Percentiles rank a stretch among this genome's conserved stretches.
Conservation (phyloP, 2,888 invertebrate genomes). For the Acleris literana region DNA sequence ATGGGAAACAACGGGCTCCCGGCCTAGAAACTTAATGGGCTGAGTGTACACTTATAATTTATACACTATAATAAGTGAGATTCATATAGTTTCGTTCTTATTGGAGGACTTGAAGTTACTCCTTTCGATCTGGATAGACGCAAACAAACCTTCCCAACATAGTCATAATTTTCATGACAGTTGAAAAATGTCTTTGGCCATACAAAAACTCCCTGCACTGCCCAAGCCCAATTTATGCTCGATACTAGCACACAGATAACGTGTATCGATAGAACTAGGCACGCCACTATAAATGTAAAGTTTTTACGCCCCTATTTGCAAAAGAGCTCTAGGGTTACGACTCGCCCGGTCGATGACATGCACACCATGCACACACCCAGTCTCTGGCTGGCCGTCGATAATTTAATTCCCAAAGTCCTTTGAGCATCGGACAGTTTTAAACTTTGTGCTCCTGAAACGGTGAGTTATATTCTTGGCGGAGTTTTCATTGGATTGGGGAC, state of each 20-base stretch:
- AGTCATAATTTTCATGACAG: too few species aligned
- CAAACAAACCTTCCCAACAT: too few species aligned
- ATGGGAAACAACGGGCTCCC: too few species aligned
- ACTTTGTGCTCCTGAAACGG: not conserved
- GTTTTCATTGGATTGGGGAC: not conserved
- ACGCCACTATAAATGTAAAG: constrained; percentile 14
- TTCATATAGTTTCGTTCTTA: too few species aligned
- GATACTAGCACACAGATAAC: not conserved
- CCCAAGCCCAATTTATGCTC: not conserved
- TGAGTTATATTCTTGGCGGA: constrained; percentile 2
- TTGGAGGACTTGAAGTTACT: too few species aligned
- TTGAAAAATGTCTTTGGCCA: too few species aligned
- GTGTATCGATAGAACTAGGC: not conserved
- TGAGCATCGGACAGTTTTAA: constrained; percentile 6
- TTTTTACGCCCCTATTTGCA: constrained; percentile 25
- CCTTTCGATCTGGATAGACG: too few species aligned
- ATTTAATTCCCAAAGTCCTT: constrained; percentile 3
- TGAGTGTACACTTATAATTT: too few species aligned
- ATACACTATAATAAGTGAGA: too few species aligned
- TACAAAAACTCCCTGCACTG: too few species aligned
- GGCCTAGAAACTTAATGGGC: too few species aligned
- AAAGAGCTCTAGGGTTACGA: constrained; percentile 20
- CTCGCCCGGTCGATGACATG: not conserved
- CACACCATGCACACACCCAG: constrained; percentile 1
- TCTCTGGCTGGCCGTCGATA: not conserved